Base-by-base conservation (phyloP, 2,797 vertebrate species). In the Melanotaenia maccullochi region DNA sequence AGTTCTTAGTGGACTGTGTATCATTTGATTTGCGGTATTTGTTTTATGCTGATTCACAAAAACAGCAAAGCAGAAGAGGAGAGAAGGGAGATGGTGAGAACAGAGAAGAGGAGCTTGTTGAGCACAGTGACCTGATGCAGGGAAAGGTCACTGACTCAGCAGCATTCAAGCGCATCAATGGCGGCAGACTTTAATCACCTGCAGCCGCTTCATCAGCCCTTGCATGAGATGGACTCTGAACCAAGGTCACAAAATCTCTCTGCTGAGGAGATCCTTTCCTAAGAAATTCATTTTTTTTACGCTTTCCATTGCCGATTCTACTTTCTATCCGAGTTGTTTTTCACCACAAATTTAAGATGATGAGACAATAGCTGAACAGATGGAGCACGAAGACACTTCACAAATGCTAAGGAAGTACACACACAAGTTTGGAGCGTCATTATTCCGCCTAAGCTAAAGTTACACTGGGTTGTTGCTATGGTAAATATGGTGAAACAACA, bases 111-210 rank as follows among this genome's bases (percentile, higher is more conserved):
- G 22, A 66, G 71, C 62, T 71, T 55, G 62, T 55, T 69, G 79
- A 71, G 69, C 33, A 22, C 61, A 12, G 52, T 75, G 78, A 71
- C 76, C 74, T 38, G 40, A 66, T 75, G 70, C 71, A 77, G 65
- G 80, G 68, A 90, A 88, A 92, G 89, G 90, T 91, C 85, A 90
- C 72, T 81, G 87, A 88, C 88, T 90, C 89, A 86, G 88, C 90
- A 84, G 82, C 76, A 75, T 35, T 30, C 76, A 75, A 33, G 78
- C 66, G 75, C 71, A 49, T 86, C 86, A 74, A 64, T 78, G 76
- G 60, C 85, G 63, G 60, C 62, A 30, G 67, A 66, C 71, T 83
- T 79, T 87, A 88, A 91, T 90, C 83, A 85, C 83, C 82, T 86
- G 73, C 78, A 71, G 81, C 78, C 74, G 67, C 78, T 84, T 78